Evolutionary conservation across 2,113 vertebrate species (phyloP).

Genomic region (Oryzias woworae): DNA sequence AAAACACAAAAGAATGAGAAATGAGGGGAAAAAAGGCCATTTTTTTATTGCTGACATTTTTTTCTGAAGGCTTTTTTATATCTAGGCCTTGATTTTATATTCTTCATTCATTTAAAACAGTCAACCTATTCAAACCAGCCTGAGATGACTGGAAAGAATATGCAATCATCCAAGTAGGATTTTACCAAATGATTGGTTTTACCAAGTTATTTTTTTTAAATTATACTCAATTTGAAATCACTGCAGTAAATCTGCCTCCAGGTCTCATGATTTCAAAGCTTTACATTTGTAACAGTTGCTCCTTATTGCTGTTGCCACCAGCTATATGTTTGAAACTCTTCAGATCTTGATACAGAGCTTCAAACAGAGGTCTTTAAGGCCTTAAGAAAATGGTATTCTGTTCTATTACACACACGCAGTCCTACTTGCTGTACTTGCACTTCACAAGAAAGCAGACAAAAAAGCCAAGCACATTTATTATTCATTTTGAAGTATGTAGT

Average conservation of each 20-base stretch:
- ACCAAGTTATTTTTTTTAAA: background rate
- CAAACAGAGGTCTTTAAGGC: conserved; percentile 17
- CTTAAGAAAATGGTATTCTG: conserved; percentile 12
- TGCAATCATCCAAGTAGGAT: too few relatives aligned
- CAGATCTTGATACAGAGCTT: conserved; percentile 16
- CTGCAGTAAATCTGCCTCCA: background rate
- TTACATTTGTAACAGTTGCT: conserved; percentile 18
- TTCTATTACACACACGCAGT: background rate
- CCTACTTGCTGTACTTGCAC: background rate
- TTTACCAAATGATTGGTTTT: too few relatives aligned
- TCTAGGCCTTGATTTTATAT: too few relatives aligned
- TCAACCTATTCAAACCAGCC: too few relatives aligned
- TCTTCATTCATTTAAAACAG: too few relatives aligned
- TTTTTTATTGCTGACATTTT: too few relatives aligned
- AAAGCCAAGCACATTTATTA: background rate
- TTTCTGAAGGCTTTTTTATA: too few relatives aligned
- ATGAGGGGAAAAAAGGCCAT: background rate
- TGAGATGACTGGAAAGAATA: too few relatives aligned
- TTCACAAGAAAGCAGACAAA: conserved; percentile 7
- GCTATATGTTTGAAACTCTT: conserved; percentile 13
- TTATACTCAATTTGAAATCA: background rate
- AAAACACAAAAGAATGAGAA: background rate
- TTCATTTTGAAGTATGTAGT: conserved; percentile 20
- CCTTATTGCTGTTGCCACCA: conserved; percentile 7
- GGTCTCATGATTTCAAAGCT: background rate